Conservation (phyloP, 2,113 vertebrate species). For the Kobus ellipsiprymnus region DNA sequence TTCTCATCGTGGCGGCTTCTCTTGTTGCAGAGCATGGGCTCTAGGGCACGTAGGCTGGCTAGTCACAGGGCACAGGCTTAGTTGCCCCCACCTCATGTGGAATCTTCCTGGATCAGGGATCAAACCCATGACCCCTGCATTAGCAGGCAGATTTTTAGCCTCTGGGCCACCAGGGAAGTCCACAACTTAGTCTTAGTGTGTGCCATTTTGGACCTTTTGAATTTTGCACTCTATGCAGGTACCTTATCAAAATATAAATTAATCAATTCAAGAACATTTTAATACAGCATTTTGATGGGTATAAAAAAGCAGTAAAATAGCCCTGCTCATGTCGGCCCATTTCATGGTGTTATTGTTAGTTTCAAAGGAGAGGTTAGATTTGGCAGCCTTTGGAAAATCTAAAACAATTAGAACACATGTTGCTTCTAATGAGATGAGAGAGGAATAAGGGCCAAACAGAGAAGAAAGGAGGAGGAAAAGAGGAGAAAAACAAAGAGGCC, state of each 20-base stretch:
- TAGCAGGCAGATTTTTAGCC: not conserved
- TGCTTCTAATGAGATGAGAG: slow-evolving; percentile 7
- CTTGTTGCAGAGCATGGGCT: not conserved
- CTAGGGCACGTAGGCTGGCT: not conserved
- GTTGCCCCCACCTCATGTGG: not conserved
- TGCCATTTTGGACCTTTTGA: not conserved
- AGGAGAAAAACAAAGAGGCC: not conserved
- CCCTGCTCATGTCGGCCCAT: not conserved
- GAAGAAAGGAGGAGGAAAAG: not conserved
- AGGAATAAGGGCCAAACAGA: not conserved
- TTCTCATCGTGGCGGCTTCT: not conserved
- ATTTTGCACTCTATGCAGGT: not conserved
- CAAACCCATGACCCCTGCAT: not conserved
- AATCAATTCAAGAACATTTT: not conserved
- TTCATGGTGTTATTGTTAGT: not conserved
- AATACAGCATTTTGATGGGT: not conserved
- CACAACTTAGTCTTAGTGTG: not conserved
- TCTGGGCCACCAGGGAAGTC: not conserved
- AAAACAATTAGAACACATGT: not conserved
- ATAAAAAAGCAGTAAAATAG: not conserved
- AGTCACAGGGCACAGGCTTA: not conserved
- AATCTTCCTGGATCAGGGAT: not conserved
- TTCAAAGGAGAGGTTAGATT: slow-evolving; percentile 23
- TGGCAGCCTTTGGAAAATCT: not conserved
- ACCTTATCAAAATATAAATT: not conserved